Evolutionary conservation across 2,113 vertebrate genomes (phyloP), one percentile per base, ranked within the genome.

Genomic region (Pterocles orientalis): DNA sequence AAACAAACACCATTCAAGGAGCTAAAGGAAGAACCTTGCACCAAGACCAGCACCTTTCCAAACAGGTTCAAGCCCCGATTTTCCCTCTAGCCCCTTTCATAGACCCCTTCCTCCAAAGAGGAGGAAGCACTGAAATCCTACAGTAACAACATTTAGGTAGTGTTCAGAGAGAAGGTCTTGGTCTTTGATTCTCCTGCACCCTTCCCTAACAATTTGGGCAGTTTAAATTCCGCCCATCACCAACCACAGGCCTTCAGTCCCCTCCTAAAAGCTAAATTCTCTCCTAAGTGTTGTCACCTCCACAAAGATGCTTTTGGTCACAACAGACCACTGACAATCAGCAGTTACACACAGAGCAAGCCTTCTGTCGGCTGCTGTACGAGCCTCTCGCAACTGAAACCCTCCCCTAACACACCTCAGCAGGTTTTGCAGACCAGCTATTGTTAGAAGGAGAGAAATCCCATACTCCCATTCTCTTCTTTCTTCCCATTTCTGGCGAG

Each of bases 221-320:
- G 15, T 14, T 28, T 53, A 82, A 89, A 70, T 61, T 25, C 39
- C 2, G 2, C 58, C 48, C 29, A 23, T 53, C 13, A 7, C 25
- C 48, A 84, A 14, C 6, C 2, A 5, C 6, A 3, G 34, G 33
- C 18, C 33, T 68, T 1, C 0, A 39, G 31, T 14, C 19, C 28
- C 21, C 31, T 80, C 62, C 54, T 76, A 69, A 76, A 56, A 75
- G 73, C 25, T 65, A 82, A 50, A 77, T 34, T 39, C 33, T 34
- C 45, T 68, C 70, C 45, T 7, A 34, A 18, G 26, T 2, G 2
- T 12, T 54, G 28, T 41, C 7, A 82, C 20, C 11, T 18, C 48
- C 36, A 70, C 25, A 60, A 47, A 56, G 34, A 86, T 53, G 9
- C 53, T 68, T 75, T 26, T 20, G 39, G 25, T 76, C 75, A 69